phyloP scores from a whole-genome alignment of 2,888 invertebrate species.

The Clivina fossor region DNA sequence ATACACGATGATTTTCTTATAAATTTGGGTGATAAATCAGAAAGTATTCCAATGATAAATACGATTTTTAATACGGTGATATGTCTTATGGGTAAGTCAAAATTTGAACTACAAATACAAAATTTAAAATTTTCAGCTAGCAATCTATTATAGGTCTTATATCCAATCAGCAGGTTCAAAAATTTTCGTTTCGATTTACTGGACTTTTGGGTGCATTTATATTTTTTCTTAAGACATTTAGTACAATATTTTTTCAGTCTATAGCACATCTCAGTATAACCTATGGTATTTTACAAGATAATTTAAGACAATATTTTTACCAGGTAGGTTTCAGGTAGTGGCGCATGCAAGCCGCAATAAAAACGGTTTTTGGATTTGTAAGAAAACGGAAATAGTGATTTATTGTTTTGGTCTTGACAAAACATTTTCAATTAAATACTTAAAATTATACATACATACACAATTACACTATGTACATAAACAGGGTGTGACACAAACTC shows the following conservation, averaged over 20 bases:
- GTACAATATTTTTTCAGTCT: conserved; percentile 11
- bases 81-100: conserved; percentile 20
- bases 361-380: too few relatives aligned
- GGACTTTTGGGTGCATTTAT: conserved; percentile 9
- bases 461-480: too few relatives aligned
- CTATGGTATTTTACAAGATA: conserved; percentile 21
- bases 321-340: too few relatives aligned
- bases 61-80: conserved; percentile 8
- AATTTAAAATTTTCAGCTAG: background rate
- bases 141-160: conserved; percentile 9
- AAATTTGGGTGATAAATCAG: conserved; percentile 7
- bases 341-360: too few relatives aligned
- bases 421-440: too few relatives aligned
- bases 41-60: conserved; percentile 6
- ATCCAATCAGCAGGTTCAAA: conserved; percentile 19
- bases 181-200: conserved; percentile 10
- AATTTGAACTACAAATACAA: background rate
- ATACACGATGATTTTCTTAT: conserved; percentile 13
- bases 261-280: conserved; percentile 10
- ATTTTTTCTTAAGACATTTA: conserved; percentile 7
- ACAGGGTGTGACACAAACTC: too few relatives aligned
- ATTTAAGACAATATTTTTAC: too few relatives aligned
- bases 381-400: too few relatives aligned
- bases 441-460: too few relatives aligned
- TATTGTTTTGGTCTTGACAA: too few relatives aligned